A percentile compares a stretch with the other conserved stretches of the same genome.
Evolutionary conservation across 2,797 vertebrate genomes (phyloP).

Genomic region (Dromococcyx pavoninus): DNA sequence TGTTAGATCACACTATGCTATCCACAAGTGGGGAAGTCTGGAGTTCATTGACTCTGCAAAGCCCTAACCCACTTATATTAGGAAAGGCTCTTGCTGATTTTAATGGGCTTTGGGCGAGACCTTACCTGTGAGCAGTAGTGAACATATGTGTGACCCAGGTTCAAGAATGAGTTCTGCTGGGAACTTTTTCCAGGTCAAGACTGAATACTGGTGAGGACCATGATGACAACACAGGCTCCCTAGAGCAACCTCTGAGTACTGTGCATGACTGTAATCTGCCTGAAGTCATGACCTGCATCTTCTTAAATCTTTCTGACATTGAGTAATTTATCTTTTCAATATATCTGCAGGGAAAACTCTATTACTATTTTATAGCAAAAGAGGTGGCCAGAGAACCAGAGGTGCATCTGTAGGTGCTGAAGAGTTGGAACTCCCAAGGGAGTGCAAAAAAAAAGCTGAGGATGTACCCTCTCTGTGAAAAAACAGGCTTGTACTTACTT

Average conservation of each 20-base stretch:
- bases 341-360: not conserved
- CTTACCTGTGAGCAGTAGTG: not conserved
- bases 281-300: not conserved
- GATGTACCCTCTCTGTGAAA: not conserved
- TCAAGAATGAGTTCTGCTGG: not conserved
- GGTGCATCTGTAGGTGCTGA: not conserved
- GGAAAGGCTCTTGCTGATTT: not conserved
- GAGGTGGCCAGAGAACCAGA: not conserved
- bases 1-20: not conserved
- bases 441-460: not conserved
- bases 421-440: not conserved
- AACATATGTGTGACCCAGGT: not conserved
- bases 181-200: not conserved
- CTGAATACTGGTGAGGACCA: not conserved
- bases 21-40: not conserved
- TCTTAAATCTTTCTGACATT: slow-evolving; percentile 21
- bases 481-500: not conserved
- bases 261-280: not conserved
- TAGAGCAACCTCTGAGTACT: not conserved
- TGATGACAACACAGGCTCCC: not conserved
- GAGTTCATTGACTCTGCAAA: not conserved
- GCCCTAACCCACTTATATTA: not conserved
- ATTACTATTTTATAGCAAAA: not conserved
- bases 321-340: not conserved
- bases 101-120: not conserved